Evolutionary conservation across 2,113 vertebrate genomes (phyloP), one percentile per base, ranked within the genome.

Genomic region (Etheostoma spectabile): DNA sequence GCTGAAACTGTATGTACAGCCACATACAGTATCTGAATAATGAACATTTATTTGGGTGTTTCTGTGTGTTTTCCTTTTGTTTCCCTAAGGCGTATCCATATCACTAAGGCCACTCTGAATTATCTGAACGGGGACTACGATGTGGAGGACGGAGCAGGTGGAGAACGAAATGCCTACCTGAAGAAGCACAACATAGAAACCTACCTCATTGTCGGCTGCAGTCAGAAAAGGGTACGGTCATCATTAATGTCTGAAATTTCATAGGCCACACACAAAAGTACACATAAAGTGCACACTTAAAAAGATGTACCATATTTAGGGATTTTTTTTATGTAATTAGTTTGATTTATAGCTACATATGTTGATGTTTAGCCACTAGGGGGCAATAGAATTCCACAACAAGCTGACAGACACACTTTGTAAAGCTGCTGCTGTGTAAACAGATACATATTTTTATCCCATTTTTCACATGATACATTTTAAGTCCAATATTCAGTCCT

Each of bases 81-180:
- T n/a, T n/a, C n/a, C n/a, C n/a, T n/a, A 76, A 99, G 98, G 59
- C 96, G 98, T 15, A 99, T 99, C 88, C 98, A 99, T 71, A 99
- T 99, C 94, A 99, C 98, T n/a, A 98, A 99, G 89, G 98, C 98
- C 65, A 99, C 98, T 0, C 95, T 99, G 86, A 98, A 97, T 90
- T 99, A 99, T 90, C 95, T 99, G 86, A 99, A 99, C 2, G 98
- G 98, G 3, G 98, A 99, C 93, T 99, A 99, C 11, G 98, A 99
- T 72, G 98, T 99, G 93, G 98, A 99, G 90, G 91, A 97, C 0
- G 98, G 98, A 71, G 93, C 95, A 0, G 98, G 98, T 30, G 98
- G 97, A 13, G 98, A 99, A 27, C 95, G 98, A 82, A 99, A 99
- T 0, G 95, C 96, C 60, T 99, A 99, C 74, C 95, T 99, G 93